phyloP scores from a whole-genome alignment of 2,113 vertebrate genomes.

The Varanus komodoensis region DNA sequence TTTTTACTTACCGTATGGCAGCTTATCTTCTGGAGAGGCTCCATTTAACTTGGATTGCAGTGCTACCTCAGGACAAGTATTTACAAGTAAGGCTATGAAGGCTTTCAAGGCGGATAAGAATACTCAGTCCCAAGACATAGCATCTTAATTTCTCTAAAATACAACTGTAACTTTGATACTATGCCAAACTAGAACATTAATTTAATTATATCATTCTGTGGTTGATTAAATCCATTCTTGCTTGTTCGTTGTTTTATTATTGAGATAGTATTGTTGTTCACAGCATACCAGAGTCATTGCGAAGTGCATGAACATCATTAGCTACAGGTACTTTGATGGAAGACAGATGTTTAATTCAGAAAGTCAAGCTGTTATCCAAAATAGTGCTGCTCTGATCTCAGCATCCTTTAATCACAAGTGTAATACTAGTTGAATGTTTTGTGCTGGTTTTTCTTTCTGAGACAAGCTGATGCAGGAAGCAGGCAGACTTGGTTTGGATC shows the following conservation, averaged over 20 bases:
- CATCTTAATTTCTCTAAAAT: not conserved
- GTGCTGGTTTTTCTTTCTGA: not conserved
- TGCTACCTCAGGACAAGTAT: constrained; percentile 64
- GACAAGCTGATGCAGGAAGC: not conserved
- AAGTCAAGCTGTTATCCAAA: not conserved
- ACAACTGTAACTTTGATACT: not conserved
- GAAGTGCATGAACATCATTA: not conserved
- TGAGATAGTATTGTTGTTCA: not conserved
- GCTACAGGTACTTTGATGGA: not conserved
- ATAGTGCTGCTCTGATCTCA: not conserved
- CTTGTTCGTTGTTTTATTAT: not conserved
- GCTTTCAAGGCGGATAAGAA: constrained; percentile 20
- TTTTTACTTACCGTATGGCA: constrained; percentile 59
- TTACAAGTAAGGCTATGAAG: constrained; percentile 71
- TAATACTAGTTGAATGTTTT: not conserved
- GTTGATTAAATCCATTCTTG: not conserved
- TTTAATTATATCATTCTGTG: not conserved
- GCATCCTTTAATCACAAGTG: not conserved
- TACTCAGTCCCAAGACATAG: not conserved
- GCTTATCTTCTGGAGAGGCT: constrained; percentile 51
- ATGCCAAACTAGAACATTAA: not conserved
- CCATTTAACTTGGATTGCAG: constrained; percentile 62
- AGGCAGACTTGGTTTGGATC: not conserved
- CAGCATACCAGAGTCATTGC: not conserved
- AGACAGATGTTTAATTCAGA: constrained; percentile 10